Evolutionary conservation across 2,888 invertebrate genomes (phyloP), one percentile per base, ranked within the genome.

Genomic region (Dynastes tityus): DNA sequence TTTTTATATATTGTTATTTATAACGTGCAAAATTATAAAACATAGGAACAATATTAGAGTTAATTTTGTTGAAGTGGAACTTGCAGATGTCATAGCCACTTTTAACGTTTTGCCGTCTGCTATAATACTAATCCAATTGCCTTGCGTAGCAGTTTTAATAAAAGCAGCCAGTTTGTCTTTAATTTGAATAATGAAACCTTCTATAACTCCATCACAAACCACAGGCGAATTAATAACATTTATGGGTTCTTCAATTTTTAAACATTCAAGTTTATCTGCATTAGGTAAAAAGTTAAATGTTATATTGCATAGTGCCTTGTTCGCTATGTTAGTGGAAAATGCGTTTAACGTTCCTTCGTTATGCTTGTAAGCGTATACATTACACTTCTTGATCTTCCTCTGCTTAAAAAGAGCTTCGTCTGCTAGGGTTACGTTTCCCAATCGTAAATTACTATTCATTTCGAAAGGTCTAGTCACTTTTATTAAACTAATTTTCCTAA

Each of bases 121-220:
- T 29, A 70, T 70, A 70, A 70, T 70, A n/a, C 70, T 70, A 13
- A 70, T 70, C 70, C 70, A 70, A 29, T 70, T 51, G 29, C 70
- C 70, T 53, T 70, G 70, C 4, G 40, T 11, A 51, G 13, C 13
- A 70, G 70, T 70, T 27, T 27, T 51, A 51, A 53, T 32, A 53
- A 70, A 53, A 29, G 70, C 53, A 53, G 70, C 70, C 29, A 29
- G 4, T 9, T 29, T 16, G 22, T 27, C 29, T 70, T 29, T 70
- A 40, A 53, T 70, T 70, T 16, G 40, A 29, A 70, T 22, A 29
- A 70, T 22, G 16, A 70, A 70, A 53, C 70, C 70, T 53, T 70
- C 51, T 13, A 70, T 51, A 11, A 11, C 29, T 8, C 53, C 53
- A 27, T 29, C 32, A 53, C 70, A 70, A 9, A 70, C 70, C n/a